Conservation (phyloP, 1,140 invertebrate genomes). For the Drosophila pectinifera region DNA sequence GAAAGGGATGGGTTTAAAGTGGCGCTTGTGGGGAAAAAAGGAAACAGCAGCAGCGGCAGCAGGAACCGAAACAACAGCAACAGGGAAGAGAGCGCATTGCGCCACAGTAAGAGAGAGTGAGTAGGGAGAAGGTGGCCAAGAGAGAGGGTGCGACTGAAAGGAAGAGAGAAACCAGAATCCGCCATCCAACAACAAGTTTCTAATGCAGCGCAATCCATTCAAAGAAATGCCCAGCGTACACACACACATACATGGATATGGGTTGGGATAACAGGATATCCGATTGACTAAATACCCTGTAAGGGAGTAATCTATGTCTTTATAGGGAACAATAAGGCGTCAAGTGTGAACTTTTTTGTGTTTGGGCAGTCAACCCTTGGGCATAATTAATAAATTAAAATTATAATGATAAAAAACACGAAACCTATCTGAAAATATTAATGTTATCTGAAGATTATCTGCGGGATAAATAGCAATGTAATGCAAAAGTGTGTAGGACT, state of each 20-base stretch:
- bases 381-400: too few species aligned
- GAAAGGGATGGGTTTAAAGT: constrained; percentile 80
- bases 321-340: too few species aligned
- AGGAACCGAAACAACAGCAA: constrained; percentile 27
- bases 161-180: constrained; percentile 44
- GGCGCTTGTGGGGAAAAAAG: constrained; percentile 70
- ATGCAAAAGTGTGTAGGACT: not conserved
- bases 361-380: too few species aligned
- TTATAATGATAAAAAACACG: too few species aligned
- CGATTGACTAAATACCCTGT: constrained; percentile 23
- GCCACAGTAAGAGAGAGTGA: constrained; percentile 12
- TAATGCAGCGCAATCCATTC: constrained; percentile 75
- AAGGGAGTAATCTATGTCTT: not conserved
- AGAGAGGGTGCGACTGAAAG: constrained; percentile 10
- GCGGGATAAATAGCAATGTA: too few species aligned
- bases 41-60: constrained; percentile 54
- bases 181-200: constrained; percentile 70
- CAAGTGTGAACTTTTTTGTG: too few species aligned
- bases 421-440: too few species aligned
- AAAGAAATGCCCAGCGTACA: constrained; percentile 64
- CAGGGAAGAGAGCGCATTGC: constrained; percentile 34
- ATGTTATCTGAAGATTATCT: too few species aligned
- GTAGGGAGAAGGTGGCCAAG: constrained; percentile 8
- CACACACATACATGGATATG: constrained; percentile 5
- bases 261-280: constrained; percentile 12